These are phyloP conservation scores for Nothobranchius kuhntae DNA, from an alignment of 2,113 vertebrate species.

Conservation along the genomic window DNA sequence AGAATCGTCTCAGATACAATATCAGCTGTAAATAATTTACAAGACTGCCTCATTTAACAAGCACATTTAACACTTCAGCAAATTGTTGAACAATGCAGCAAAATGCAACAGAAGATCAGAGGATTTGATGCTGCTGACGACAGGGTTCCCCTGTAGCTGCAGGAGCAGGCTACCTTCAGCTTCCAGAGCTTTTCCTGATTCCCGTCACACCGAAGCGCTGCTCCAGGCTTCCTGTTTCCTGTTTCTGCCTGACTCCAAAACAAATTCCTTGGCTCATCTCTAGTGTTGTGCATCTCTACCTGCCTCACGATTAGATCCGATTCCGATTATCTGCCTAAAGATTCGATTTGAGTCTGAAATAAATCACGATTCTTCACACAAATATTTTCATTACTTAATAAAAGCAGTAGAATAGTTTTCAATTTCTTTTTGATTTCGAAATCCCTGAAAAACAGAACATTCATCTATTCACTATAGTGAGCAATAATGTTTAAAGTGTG, in stretches of 20 bases:
- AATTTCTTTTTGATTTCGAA: too few relatives aligned
- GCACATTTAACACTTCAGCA: conserved; percentile 52
- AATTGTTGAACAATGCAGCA: conserved; percentile 45
- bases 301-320: too few relatives aligned
- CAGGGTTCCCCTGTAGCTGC: conserved; percentile 64
- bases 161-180: conserved; percentile 67
- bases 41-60: conserved; percentile 44
- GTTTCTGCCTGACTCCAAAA: conserved; percentile 64
- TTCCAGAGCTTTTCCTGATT: conserved; percentile 78
- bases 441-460: too few relatives aligned
- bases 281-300: neutral
- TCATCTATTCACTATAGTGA: too few relatives aligned
- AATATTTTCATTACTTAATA: too few relatives aligned
- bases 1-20: conserved; percentile 19
- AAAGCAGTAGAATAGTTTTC: too few relatives aligned
- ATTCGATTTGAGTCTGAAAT: too few relatives aligned
- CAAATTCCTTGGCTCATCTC: conserved; percentile 38
- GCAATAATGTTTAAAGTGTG: too few relatives aligned
- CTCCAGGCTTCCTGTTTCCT: conserved; percentile 74
- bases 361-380: too few relatives aligned
- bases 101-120: conserved; percentile 37
- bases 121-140: conserved; percentile 65
- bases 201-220: conserved; percentile 69
- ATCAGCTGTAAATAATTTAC: conserved; percentile 44
- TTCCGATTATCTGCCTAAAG: too few relatives aligned